phyloP scores from a whole-genome alignment of 2,797 vertebrate species.

The Tenualosa thibaudeaui region DNA sequence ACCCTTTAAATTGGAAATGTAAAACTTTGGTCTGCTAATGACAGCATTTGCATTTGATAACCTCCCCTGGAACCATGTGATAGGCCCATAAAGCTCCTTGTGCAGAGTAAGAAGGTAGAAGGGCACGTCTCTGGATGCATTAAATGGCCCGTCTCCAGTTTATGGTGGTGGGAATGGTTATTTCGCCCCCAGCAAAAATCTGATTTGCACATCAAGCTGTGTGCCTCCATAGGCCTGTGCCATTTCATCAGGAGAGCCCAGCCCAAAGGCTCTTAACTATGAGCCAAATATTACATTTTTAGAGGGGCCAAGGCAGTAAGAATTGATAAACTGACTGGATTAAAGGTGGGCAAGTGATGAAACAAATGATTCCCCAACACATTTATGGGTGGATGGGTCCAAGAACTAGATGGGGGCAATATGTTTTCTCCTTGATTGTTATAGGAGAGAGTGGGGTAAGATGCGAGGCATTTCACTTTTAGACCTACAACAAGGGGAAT shows the following conservation, averaged over 20 bases:
- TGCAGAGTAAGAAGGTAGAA: background rate
- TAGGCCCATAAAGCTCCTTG: background rate
- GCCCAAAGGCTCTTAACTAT: background rate
- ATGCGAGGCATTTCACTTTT: no score
- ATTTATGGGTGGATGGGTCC: background rate
- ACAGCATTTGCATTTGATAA: background rate
- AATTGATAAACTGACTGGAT: background rate
- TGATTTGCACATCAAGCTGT: background rate
- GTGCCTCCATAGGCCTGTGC: no score
- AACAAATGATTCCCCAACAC: background rate
- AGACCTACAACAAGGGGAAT: no score
- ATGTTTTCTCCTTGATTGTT: background rate
- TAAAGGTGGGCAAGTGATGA: background rate
- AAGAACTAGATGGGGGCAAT: background rate
- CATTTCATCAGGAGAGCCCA: background rate
- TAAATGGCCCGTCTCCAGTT: background rate
- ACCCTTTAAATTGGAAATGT: background rate
- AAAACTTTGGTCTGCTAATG: background rate
- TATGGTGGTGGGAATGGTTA: background rate
- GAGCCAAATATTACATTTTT: background rate
- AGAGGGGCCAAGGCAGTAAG: background rate
- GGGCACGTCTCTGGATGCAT: background rate
- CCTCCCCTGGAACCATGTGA: background rate
- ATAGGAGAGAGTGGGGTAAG: background rate
- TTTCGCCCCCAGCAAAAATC: background rate